These are phyloP conservation scores for Ranitomeya imitator DNA, from an alignment of 2,113 vertebrate species.

Conservation along the genomic window DNA sequence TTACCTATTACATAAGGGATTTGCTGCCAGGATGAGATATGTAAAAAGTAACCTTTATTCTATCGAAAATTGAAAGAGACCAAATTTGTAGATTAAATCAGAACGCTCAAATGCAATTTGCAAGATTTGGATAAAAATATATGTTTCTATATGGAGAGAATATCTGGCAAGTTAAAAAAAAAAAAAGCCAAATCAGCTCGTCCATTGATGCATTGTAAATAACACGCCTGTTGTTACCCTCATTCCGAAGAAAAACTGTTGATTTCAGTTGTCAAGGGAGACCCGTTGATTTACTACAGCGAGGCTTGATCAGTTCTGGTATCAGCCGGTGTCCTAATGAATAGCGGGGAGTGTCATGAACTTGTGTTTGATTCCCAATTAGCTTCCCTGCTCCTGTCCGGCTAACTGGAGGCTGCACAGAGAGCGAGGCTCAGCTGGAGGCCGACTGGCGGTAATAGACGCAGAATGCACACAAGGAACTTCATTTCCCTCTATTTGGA, in stretches of 20 bases:
- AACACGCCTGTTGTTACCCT: conserved; percentile 27
- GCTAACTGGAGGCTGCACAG: conserved; percentile 16
- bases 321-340: conserved; percentile 43
- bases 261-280: conserved; percentile 37
- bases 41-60: conserved; percentile 28
- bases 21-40: conserved; percentile 13
- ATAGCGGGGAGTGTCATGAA: conserved; percentile 47
- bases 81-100: background rate
- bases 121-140: background rate
- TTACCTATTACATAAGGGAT: conserved; percentile 23
- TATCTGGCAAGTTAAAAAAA: background rate
- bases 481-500: conserved; percentile 25
- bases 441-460: conserved; percentile 29
- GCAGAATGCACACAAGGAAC: conserved; percentile 34
- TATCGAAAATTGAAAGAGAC: conserved; percentile 1
- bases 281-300: conserved; percentile 38
- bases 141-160: background rate
- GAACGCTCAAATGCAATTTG: background rate
- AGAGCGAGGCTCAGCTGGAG: conserved; percentile 39
- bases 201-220: conserved; percentile 6
- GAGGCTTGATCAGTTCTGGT: conserved; percentile 43
- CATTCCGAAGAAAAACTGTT: conserved; percentile 28
- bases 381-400: conserved; percentile 43
- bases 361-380: conserved; percentile 41
- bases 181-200: background rate